A percentile compares a stretch with the other conserved stretches of the same genome.
Conservation (phyloP, 2,888 invertebrate species). For the Stenurella melanura region DNA sequence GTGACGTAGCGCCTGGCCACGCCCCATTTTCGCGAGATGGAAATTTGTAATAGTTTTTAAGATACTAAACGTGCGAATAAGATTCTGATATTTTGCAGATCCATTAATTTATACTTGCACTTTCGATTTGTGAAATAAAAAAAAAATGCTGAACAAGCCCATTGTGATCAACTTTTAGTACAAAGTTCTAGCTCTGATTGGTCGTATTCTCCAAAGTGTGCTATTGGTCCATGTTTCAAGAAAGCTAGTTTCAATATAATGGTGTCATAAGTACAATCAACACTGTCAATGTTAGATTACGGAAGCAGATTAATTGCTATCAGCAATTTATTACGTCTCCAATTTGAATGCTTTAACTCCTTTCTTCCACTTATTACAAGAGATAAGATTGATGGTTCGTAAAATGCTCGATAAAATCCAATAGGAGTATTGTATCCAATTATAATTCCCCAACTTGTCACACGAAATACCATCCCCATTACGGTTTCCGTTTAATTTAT, state of each 20-base stretch:
- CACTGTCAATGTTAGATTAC: background rate
- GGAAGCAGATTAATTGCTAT: background rate
- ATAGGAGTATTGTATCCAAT: background rate
- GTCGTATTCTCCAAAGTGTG: no score
- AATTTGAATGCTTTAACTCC: background rate
- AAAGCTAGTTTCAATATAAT: background rate
- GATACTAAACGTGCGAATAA: no score
- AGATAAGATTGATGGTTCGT: slow-evolving; percentile 3
- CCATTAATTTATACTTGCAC: no score
- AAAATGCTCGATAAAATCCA: background rate
- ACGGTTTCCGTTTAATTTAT: background rate
- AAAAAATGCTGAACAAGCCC: no score
- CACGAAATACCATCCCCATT: background rate
- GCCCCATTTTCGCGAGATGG: no score
- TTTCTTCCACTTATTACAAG: background rate
- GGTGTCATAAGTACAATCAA: background rate
- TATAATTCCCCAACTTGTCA: background rate
- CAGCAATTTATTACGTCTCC: background rate
- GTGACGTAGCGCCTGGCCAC: no score
- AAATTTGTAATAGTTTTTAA: no score
- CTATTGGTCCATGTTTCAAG: no score
- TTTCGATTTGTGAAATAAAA: no score
- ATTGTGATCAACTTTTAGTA: no score
- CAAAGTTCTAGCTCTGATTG: no score
- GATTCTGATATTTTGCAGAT: no score